Evolutionary conservation across 2,888 invertebrate species (phyloP).

Genomic region (Ctena decussata): DNA sequence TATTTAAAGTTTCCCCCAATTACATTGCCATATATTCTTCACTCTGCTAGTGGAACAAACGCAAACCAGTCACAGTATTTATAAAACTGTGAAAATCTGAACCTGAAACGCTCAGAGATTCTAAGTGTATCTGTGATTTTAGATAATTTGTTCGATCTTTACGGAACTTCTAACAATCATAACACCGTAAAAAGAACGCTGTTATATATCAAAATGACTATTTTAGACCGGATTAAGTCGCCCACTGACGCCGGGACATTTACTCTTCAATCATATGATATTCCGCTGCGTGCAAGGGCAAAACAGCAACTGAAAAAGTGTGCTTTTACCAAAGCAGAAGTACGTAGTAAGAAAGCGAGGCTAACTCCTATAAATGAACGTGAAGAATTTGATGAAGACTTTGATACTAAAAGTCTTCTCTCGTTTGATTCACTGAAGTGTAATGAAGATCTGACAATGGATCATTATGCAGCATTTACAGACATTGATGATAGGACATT

Average conservation of each 20-base stretch:
- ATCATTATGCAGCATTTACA: neutral
- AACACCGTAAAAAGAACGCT: too few species aligned
- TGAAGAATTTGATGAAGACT: slow-evolving; percentile 12
- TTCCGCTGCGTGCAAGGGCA: slow-evolving; percentile 22
- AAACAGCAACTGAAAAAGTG: neutral
- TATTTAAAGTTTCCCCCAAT: neutral
- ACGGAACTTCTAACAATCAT: too few species aligned
- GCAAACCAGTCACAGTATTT: too few species aligned
- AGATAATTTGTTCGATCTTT: too few species aligned
- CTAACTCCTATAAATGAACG: slow-evolving; percentile 56
- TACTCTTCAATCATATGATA: slow-evolving; percentile 39
- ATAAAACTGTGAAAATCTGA: too few species aligned
- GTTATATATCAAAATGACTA: neutral
- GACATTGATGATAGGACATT: neutral
- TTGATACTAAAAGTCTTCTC: neutral
- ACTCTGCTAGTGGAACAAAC: too few species aligned
- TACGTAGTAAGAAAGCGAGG: slow-evolving; percentile 33
- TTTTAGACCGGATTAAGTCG: neutral
- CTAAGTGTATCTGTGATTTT: too few species aligned
- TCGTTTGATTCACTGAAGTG: neutral
- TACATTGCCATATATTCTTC: neutral
- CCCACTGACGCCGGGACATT: slow-evolving; percentile 41
- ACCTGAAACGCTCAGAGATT: too few species aligned
- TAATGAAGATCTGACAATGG: neutral
- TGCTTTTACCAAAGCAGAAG: neutral